Conservation (phyloP, 1,140 invertebrate genomes). For the Gryon sp. region DNA sequence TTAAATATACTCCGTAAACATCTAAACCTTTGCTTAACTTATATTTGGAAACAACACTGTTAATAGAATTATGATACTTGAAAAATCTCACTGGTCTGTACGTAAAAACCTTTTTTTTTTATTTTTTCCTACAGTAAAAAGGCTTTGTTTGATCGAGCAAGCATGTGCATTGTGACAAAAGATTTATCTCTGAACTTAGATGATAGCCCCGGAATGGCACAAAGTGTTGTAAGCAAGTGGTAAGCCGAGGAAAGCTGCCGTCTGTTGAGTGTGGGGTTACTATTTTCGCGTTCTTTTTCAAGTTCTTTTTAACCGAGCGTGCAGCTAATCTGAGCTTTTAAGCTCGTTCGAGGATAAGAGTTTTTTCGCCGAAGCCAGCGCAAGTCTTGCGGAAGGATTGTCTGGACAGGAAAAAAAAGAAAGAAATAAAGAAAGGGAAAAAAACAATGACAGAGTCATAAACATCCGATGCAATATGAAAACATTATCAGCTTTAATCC, state of each 20-base stretch:
- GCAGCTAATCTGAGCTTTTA: constrained; percentile 59
- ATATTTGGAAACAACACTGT: not conserved
- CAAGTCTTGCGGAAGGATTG: constrained; percentile 59
- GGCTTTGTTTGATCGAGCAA: constrained; percentile 45
- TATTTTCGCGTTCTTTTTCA: constrained; percentile 66
- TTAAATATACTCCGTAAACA: not conserved
- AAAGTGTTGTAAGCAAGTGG: constrained; percentile 64
- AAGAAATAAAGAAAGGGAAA: no score
- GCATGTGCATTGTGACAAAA: constrained; percentile 43
- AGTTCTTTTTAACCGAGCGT: constrained; percentile 55
- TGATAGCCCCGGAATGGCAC: constrained; percentile 44
- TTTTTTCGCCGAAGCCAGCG: constrained; percentile 48
- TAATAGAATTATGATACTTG: constrained; percentile 24
- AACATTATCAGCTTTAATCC: constrained; percentile 67
- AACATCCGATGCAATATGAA: constrained; percentile 67
- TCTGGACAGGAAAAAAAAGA: no score
- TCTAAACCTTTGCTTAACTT: constrained; percentile 25
- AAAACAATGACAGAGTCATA: constrained; percentile 61
- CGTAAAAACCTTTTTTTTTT: constrained; percentile 19
- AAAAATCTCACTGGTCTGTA: constrained; percentile 13
- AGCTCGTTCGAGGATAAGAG: constrained; percentile 64
- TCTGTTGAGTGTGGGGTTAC: constrained; percentile 51
- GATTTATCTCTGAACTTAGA: constrained; percentile 60
- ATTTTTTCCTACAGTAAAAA: constrained; percentile 14
- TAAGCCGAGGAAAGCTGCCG: constrained; percentile 65